Conservation (phyloP, 2,113 vertebrate species). For the Sardina pilchardus region DNA sequence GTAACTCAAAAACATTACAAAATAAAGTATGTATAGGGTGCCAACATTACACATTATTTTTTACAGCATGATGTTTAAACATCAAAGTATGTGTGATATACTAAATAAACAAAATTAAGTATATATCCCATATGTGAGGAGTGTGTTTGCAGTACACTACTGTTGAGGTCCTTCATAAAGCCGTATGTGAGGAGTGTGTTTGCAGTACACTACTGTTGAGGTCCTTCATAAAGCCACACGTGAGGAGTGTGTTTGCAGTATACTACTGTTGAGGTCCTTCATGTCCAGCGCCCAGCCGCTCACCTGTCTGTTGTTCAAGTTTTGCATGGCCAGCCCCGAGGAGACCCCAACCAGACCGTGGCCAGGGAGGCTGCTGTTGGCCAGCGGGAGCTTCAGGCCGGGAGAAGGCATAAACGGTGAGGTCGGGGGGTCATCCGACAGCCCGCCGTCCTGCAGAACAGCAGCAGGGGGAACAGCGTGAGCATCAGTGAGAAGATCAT, state of each 20-base stretch:
- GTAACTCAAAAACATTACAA: background rate
- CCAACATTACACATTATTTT: no score
- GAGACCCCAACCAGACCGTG: slow-evolving; percentile 94
- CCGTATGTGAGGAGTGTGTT: no score
- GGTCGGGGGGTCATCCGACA: slow-evolving; percentile 93
- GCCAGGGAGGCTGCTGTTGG: slow-evolving; percentile 94
- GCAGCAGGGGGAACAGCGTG: background rate
- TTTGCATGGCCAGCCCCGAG: slow-evolving; percentile 97
- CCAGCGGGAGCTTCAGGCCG: slow-evolving; percentile 96
- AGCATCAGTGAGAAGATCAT: background rate
- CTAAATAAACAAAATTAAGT: no score
- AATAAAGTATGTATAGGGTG: no score
- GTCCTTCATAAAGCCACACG: background rate
- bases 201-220: background rate
- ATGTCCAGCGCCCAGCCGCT: slow-evolving; percentile 39
- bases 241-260: background rate
- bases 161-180: no score
- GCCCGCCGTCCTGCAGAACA: slow-evolving; percentile 88
- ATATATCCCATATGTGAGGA: no score
- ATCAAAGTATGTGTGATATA: no score
- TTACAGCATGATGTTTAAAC: no score
- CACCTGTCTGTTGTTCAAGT: slow-evolving; percentile 99
- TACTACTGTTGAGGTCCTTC: background rate
- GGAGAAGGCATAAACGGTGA: slow-evolving; percentile 99
- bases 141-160: no score